Conservation (phyloP, 2,797 vertebrate genomes). For the Takifugu ocellatus region DNA sequence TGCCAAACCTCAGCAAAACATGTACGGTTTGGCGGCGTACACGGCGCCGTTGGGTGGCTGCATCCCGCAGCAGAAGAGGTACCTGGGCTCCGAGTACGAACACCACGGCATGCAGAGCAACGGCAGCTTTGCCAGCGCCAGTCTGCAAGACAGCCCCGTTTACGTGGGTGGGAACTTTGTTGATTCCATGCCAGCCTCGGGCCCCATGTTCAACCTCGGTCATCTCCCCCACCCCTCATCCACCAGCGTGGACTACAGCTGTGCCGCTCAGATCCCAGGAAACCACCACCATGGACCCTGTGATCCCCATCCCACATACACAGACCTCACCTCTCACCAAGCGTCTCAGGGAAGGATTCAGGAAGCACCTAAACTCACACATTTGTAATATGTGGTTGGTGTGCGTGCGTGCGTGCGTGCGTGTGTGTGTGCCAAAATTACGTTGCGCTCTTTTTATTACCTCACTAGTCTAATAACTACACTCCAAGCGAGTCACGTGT, state of each 20-base stretch:
- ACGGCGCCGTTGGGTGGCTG: slow-evolving; percentile 96
- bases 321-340: slow-evolving; percentile 98
- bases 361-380: slow-evolving; percentile 99
- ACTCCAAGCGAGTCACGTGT: slow-evolving; percentile 77
- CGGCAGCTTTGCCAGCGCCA: slow-evolving; percentile 88
- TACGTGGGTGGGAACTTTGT: slow-evolving; percentile 99
- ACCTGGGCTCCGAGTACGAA: slow-evolving; percentile 94
- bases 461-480: slow-evolving; percentile 89
- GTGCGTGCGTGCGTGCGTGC: slow-evolving; percentile 4
- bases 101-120: slow-evolving; percentile 94
- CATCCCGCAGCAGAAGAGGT: slow-evolving; percentile 97
- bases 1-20: slow-evolving; percentile 96
- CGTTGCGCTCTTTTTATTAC: slow-evolving; percentile 89
- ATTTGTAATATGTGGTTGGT: slow-evolving; percentile 85
- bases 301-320: slow-evolving; percentile 99
- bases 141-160: slow-evolving; percentile 97
- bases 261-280: slow-evolving; percentile 97
- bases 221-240: slow-evolving; percentile 98
- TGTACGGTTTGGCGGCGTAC: slow-evolving; percentile 98
- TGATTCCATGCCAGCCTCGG: slow-evolving; percentile 98
- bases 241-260: slow-evolving; percentile 99
- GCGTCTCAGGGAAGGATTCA: slow-evolving; percentile 99
- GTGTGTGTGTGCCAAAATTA: slow-evolving; percentile 68
- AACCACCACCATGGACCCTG: slow-evolving; percentile 99
- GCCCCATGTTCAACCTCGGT: slow-evolving; percentile 98